Evolutionary conservation across 2,113 vertebrate species (phyloP).

Genomic region (Gymnogyps californianus): DNA sequence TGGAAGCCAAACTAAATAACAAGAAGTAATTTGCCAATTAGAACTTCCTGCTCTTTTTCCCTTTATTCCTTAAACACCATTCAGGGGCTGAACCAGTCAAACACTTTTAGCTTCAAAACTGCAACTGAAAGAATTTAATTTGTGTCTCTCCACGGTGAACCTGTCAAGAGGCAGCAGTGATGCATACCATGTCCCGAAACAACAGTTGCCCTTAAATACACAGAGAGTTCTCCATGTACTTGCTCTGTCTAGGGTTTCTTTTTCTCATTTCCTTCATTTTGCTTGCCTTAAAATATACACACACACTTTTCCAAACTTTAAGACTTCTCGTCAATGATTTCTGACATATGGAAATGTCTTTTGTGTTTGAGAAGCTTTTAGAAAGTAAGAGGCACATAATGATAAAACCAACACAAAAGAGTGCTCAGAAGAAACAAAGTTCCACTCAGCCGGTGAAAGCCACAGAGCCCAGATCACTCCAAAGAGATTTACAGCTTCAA

Average conservation of each 20-base stretch:
- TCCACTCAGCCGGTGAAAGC: background rate
- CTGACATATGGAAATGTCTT: background rate
- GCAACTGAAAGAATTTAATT: slow-evolving; percentile 79
- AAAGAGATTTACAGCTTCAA: slow-evolving; percentile 15
- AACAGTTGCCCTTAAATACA: slow-evolving; percentile 57
- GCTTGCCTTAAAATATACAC: slow-evolving; percentile 10
- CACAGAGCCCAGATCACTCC: background rate
- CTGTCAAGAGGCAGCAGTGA: slow-evolving; percentile 76
- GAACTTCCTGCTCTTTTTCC: slow-evolving; percentile 82
- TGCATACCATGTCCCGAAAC: slow-evolving; percentile 65
- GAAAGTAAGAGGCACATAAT: background rate
- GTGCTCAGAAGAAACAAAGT: background rate
- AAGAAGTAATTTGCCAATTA: slow-evolving; percentile 89
- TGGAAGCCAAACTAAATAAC: slow-evolving; percentile 88
- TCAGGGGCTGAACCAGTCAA: slow-evolving; percentile 77
- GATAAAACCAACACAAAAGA: slow-evolving; percentile 2
- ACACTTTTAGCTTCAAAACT: slow-evolving; percentile 82
- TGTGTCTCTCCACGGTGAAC: slow-evolving; percentile 72
- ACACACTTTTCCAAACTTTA: background rate
- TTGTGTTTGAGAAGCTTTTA: background rate
- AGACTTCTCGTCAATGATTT: background rate
- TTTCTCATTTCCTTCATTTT: slow-evolving; percentile 61
- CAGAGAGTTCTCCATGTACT: slow-evolving; percentile 33
- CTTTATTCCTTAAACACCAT: slow-evolving; percentile 80
- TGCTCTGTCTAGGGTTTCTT: slow-evolving; percentile 34